Evolutionary conservation across 92 coral and sea anemone species (phyloP), one percentile per base, ranked within the genome.

Genomic region (Epizoanthus rinbou): DNA sequence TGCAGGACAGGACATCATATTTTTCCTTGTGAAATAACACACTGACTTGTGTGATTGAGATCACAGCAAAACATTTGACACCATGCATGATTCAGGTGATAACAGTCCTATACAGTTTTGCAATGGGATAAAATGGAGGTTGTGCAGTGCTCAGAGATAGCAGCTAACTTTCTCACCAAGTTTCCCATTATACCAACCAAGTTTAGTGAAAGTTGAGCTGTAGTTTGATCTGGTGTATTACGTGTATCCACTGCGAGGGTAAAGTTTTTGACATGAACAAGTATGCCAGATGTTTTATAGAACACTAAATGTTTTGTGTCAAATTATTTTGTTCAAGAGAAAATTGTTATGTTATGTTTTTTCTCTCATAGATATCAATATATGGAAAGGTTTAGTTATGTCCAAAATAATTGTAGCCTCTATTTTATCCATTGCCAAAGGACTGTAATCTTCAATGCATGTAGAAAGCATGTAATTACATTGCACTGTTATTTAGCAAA

Each of bases 1-100:
- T 72, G 76, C 76, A 72, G 76, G 76, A 72, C 76, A 72, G 76
- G 76, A 72, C 50, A 8, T 37, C 2, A 11, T 17, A 24, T 65
- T 67, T 67, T 67, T 67, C 22, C n/a, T 67, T 67, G 47, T 67
- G 50, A 67, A 33, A 67, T 18, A 67, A 15, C 22, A 17, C 41
- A 14, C 39, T 19, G 31, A 16, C 39, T 16, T 33, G 73, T 41
- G 6, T 16, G 47, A 33, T 67, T 4, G 47, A 67, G 39, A 43
- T 67, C 21, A 67, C 71, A 33, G 47, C 47, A 25, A 24, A 47
- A 41, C 19, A n/a, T 21, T 72, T 22, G 76, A 72, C 76, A 43
- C 76, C 60, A 50, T 47, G 76, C 59, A 45, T 72, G 25, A 22
- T 37, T 37, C 43, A 35, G 43, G 43, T 3, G 10, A 57, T 22